A percentile compares a stretch with the other conserved stretches of the same genome.
These are phyloP conservation scores for Polydesmus complanatus DNA, from an alignment of 2,888 invertebrate species.

Conservation along the genomic window DNA sequence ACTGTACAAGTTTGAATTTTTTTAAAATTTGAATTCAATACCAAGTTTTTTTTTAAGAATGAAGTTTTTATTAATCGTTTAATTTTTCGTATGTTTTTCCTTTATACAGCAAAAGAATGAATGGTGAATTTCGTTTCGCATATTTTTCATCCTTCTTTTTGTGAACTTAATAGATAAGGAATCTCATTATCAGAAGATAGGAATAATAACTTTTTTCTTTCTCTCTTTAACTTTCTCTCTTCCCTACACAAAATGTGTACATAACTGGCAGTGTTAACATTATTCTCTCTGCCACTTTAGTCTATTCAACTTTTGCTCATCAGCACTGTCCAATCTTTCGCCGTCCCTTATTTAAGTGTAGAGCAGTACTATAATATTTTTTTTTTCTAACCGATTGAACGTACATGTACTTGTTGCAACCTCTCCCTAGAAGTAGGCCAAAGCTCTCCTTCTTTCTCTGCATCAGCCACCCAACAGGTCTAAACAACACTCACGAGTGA, in stretches of 20 bases:
- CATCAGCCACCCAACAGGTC: neutral
- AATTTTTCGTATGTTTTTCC: no score
- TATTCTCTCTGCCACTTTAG: no score
- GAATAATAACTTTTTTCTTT: neutral
- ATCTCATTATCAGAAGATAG: neutral
- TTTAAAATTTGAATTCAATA: no score
- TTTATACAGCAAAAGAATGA: no score
- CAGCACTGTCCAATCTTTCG: neutral
- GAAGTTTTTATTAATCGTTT: no score
- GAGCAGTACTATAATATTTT: no score
- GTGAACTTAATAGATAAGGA: no score
- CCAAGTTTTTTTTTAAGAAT: no score
- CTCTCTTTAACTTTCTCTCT: neutral
- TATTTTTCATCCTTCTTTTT: no score
- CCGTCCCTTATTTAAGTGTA: neutral
- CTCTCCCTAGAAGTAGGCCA: neutral
- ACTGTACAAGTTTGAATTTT: no score
- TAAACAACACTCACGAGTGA: neutral
- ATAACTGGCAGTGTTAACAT: no score
- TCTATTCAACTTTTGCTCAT: neutral
- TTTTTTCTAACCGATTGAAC: neutral
- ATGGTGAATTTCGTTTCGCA: no score
- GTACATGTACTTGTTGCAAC: neutral
- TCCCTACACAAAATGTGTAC: neutral
- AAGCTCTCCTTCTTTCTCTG: neutral